Evolutionary conservation across 2,113 vertebrate genomes (phyloP).

Genomic region (Orientallactaga bullata): DNA sequence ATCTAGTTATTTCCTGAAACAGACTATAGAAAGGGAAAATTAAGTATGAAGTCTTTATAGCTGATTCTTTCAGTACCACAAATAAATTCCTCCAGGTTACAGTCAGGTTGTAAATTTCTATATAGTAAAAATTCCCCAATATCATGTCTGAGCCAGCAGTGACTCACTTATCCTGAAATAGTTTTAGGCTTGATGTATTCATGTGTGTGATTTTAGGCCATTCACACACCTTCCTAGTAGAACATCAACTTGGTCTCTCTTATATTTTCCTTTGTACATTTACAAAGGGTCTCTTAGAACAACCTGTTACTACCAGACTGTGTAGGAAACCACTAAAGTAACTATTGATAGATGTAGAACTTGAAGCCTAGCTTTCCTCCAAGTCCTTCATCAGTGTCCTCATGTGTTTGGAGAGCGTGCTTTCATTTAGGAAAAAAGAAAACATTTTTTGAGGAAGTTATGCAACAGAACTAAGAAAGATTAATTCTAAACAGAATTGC

Average conservation of each 20-base stretch:
- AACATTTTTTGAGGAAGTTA: conserved; percentile 56
- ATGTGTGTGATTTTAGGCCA: neutral
- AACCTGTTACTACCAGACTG: neutral
- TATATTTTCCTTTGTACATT: neutral
- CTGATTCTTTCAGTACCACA: conserved; percentile 17
- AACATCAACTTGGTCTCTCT: neutral
- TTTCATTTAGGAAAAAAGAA: conserved; percentile 22
- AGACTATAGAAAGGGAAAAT: conserved; percentile 35
- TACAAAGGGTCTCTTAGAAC: neutral
- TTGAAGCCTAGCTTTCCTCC: neutral
- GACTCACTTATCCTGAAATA: neutral
- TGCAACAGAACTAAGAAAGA: neutral
- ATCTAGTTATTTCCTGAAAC: conserved; percentile 10
- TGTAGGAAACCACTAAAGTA: conserved; percentile 9
- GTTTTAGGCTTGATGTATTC: neutral
- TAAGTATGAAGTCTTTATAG: conserved; percentile 33
- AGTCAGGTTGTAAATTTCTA: conserved; percentile 26
- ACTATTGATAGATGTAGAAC: neutral
- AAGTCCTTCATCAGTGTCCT: neutral
- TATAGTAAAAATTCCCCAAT: conserved; percentile 8
- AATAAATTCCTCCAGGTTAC: conserved; percentile 13
- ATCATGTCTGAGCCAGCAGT: neutral
- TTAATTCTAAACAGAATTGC: conserved; percentile 46
- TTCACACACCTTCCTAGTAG: neutral
- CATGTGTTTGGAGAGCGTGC: conserved; percentile 26